Evolutionary conservation across 2,113 vertebrate genomes (phyloP).

Genomic region (Condylura cristata): DNA sequence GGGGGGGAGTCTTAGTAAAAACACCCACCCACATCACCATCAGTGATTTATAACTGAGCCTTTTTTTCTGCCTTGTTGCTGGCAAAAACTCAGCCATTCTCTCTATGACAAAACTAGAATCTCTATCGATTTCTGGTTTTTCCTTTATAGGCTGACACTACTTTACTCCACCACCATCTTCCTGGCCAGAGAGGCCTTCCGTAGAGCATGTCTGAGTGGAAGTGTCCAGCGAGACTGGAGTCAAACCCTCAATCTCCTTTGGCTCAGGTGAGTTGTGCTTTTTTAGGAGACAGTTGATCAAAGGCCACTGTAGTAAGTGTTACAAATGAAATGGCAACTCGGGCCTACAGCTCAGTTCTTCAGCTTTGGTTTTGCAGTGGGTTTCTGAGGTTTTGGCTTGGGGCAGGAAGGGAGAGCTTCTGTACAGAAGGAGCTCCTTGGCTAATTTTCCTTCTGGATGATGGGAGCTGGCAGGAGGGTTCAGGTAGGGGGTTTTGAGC

Average conservation of each 20-base stretch:
- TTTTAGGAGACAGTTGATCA: neutral
- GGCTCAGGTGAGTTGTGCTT: conserved; percentile 92
- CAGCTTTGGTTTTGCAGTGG: neutral
- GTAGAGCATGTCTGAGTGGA: conserved; percentile 95
- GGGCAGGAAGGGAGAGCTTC: neutral
- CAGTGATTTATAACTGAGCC: neutral
- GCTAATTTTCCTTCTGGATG: neutral
- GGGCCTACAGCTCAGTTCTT: neutral
- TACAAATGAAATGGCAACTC: neutral
- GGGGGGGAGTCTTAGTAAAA: neutral
- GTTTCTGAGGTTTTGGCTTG: neutral
- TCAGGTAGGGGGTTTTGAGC: neutral
- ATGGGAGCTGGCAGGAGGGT: neutral
- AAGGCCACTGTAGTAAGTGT: neutral
- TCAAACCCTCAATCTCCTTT: conserved; percentile 94
- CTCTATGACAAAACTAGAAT: neutral
- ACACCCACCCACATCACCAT: neutral
- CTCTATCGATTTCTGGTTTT: neutral
- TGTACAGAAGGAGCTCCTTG: neutral
- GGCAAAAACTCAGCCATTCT: neutral
- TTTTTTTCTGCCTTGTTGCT: neutral
- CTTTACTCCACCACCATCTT: conserved; percentile 96
- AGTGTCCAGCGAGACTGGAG: conserved; percentile 91
- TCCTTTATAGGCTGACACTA: conserved; percentile 89
- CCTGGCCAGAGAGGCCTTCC: conserved; percentile 96